A percentile compares a stretch with the other conserved stretches of the same genome.
phyloP scores from a whole-genome alignment of 2,888 invertebrate species.

The Dilophus febrilis region DNA sequence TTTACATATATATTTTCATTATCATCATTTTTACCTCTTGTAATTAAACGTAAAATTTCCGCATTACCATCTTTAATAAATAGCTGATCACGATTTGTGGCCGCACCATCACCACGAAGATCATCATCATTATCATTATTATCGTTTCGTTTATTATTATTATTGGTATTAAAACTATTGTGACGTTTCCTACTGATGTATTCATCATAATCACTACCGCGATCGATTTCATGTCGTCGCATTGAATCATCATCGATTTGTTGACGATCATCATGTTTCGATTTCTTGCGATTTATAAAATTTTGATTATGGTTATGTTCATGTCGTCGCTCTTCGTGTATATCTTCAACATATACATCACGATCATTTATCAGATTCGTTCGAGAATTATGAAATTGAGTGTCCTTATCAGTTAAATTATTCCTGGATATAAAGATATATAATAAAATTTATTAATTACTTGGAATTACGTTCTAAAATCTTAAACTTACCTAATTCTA shows the following conservation, averaged over 20 bases:
- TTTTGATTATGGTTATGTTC: slow-evolving; percentile 13
- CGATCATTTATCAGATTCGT: slow-evolving; percentile 29
- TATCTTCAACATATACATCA: slow-evolving; percentile 27
- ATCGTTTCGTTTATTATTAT: slow-evolving; percentile 15
- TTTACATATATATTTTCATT: slow-evolving; percentile 40
- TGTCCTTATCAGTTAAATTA: slow-evolving; percentile 21
- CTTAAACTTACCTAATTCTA: slow-evolving; percentile 17
- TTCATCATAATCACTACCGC: slow-evolving; percentile 46
- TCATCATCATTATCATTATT: slow-evolving; percentile 27
- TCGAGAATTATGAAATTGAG: slow-evolving; percentile 29
- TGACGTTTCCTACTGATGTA: slow-evolving; percentile 29
- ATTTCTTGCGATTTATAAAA: slow-evolving; percentile 9
- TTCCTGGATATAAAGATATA: slow-evolving; percentile 16
- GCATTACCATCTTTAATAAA: slow-evolving; percentile 74
- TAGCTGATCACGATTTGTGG: slow-evolving; percentile 52
- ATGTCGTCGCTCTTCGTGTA: slow-evolving; percentile 29
- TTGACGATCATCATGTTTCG: slow-evolving; percentile 29
- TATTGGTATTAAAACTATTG: slow-evolving; percentile 28
- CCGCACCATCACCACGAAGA: too few species aligned
- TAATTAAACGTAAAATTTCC: slow-evolving; percentile 63
- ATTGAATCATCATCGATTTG: slow-evolving; percentile 55
- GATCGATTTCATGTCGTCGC: slow-evolving; percentile 56
- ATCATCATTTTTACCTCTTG: slow-evolving; percentile 51
- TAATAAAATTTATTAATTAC: slow-evolving; percentile 16
- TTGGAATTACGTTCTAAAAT: slow-evolving; percentile 8